phyloP scores from a whole-genome alignment of 2,888 invertebrate species.

The Caradrina clavipalpis region DNA sequence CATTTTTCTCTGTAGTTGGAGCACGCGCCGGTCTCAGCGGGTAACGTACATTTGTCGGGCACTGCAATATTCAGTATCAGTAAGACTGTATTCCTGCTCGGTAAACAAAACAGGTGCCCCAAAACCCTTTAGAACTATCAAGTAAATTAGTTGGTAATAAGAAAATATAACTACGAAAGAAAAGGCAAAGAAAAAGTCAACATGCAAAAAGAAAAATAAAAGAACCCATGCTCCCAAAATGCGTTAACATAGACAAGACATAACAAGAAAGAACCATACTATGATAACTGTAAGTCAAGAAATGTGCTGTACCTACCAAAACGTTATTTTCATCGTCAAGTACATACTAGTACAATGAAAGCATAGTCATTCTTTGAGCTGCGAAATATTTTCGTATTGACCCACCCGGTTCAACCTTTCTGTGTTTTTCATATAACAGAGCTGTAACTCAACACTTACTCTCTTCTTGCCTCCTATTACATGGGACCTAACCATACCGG shows the following conservation, averaged over 20 bases:
- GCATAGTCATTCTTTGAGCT: not conserved
- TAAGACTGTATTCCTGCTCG: not conserved
- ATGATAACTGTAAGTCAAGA: not conserved
- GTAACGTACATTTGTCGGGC: conserved; percentile 92
- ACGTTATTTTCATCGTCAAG: not conserved
- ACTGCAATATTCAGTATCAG: conserved; percentile 69
- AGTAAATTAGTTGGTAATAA: not conserved
- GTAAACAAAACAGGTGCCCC: not conserved
- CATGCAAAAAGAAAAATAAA: conserved; percentile 26
- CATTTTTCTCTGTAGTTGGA: conserved; percentile 94
- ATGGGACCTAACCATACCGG: too few relatives aligned
- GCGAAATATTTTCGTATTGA: not conserved
- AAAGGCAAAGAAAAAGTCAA: not conserved
- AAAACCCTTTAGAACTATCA: not conserved
- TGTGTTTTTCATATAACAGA: not conserved
- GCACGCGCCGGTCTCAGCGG: conserved; percentile 95
- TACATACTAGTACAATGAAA: not conserved
- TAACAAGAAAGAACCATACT: not conserved
- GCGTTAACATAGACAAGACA: conserved; percentile 5
- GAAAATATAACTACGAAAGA: conserved; percentile 13
- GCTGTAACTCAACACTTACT: too few relatives aligned
- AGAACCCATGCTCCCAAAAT: conserved; percentile 18
- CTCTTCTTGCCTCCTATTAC: too few relatives aligned
- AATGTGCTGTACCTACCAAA: not conserved
- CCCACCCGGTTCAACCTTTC: not conserved